Evolutionary conservation across 2,888 invertebrate species (phyloP), one percentile per base, ranked within the genome.

Genomic region (Elegia similella): DNA sequence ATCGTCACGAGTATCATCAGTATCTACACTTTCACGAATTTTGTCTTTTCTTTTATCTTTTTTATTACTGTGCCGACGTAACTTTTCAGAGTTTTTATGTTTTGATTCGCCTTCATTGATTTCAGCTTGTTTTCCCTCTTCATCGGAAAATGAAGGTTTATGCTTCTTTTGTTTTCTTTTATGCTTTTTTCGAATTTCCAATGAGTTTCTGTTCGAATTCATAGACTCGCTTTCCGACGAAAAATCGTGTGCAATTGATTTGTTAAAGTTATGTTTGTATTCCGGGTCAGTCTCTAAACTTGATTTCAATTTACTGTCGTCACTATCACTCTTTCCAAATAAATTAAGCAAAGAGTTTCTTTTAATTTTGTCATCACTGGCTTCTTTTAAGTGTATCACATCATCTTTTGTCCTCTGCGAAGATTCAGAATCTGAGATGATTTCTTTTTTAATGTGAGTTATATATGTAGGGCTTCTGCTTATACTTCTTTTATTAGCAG

Each of bases 81-180:
- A 76, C 68, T 93, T 93, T 62, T 93, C 92, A 47, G 81, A 81
- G 52, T 86, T 88, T 72, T 90, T 92, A 62, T 87, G 79, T 70
- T 84, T 87, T 48, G 65, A 68, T 60, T 84, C 83, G 53, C 75
- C 68, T 59, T 84, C 82, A 66, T 71, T 80, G 62, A 75, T 81
- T 57, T 84, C 86, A 47, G 71, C 65, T 34, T 38, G 1, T 80
- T 93, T 93, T 44, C 71, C 79, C 58, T 92, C 90, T 46, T 93
- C 93, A 65, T 94, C 94, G 47, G 93, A 93, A 58, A 93, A 87
- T 7, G 94, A 92, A 64, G 92, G 93, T 76, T 96, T 96, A 65
- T 95, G 94, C 30, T 95, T 95, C 80, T 95, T 96, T 76, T 96
- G 96, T 73, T 96, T 96, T 91, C 96, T 96, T 82, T 96, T 96